Conservation (phyloP, 2,888 invertebrate species). For the Tetragonula carbonaria region DNA sequence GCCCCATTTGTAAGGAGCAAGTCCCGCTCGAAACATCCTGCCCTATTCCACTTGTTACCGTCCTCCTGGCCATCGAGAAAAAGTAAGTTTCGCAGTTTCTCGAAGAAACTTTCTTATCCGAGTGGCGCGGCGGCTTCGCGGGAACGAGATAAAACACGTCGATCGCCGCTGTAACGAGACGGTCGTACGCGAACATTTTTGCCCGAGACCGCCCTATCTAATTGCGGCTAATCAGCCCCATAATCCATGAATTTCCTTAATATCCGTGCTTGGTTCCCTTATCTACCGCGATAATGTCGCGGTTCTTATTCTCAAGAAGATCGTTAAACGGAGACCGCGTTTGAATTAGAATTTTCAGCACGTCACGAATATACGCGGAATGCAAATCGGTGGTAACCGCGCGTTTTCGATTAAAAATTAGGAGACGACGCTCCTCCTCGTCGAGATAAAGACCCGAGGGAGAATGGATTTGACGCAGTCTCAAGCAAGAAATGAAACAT, state of each 20-base stretch:
- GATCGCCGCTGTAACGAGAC: slow-evolving; percentile 46
- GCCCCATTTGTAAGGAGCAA: slow-evolving; percentile 51
- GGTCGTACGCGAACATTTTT: slow-evolving; percentile 41
- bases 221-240: slow-evolving; percentile 63
- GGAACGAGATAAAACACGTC: slow-evolving; percentile 56
- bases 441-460: neutral
- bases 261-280: slow-evolving; percentile 20
- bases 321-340: neutral
- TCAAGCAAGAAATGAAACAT: neutral
- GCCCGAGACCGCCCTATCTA: slow-evolving; percentile 58
- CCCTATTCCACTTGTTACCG: slow-evolving; percentile 47
- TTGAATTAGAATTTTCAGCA: neutral
- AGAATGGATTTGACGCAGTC: neutral
- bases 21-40: slow-evolving; percentile 37
- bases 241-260: slow-evolving; percentile 58
- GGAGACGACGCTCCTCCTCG: neutral
- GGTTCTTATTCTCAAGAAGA: neutral
- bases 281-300: neutral
- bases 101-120: slow-evolving; percentile 64
- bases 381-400: neutral
- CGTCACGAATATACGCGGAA: neutral
- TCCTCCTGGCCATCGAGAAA: slow-evolving; percentile 27
- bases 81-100: slow-evolving; percentile 63
- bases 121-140: neutral
- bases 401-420: neutral